Evolutionary conservation across 2,797 vertebrate species (phyloP).

Genomic region (Tapera naevia): DNA sequence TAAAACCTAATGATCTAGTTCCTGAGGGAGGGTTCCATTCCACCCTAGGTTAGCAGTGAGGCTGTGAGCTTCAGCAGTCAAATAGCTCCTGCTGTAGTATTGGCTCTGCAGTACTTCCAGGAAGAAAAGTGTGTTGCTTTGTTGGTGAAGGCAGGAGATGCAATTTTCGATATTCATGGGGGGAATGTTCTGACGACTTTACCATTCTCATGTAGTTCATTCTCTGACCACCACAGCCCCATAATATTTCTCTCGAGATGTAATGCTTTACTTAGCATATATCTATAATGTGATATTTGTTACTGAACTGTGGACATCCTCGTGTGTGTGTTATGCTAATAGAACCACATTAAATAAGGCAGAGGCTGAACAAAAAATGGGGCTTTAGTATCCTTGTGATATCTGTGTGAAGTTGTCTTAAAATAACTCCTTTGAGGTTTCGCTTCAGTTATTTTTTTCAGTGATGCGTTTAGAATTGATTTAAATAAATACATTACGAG

Average conservation of each 20-base stretch:
- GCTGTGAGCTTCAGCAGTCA: neutral
- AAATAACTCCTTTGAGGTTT: conserved; percentile 43
- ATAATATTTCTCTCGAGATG: neutral
- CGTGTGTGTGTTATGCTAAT: neutral
- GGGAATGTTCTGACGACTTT: neutral
- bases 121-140: neutral
- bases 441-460: neutral
- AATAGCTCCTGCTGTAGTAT: neutral
- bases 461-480: neutral
- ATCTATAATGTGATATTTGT: neutral
- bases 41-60: neutral
- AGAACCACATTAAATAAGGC: conserved; percentile 34
- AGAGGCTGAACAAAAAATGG: conserved; percentile 38
- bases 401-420: conserved; percentile 29
- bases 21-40: neutral
- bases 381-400: conserved; percentile 25
- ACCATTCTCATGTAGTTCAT: neutral
- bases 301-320: neutral
- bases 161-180: rapidly evolving
- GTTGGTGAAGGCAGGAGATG: neutral
- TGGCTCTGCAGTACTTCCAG: neutral
- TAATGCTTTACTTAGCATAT: neutral
- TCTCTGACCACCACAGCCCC: neutral
- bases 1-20: neutral
- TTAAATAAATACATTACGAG: neutral